A percentile compares a stretch with the other conserved stretches of the same genome.
Conservation (phyloP, 2,888 invertebrate species). For the Macrosoma leucophasiata region DNA sequence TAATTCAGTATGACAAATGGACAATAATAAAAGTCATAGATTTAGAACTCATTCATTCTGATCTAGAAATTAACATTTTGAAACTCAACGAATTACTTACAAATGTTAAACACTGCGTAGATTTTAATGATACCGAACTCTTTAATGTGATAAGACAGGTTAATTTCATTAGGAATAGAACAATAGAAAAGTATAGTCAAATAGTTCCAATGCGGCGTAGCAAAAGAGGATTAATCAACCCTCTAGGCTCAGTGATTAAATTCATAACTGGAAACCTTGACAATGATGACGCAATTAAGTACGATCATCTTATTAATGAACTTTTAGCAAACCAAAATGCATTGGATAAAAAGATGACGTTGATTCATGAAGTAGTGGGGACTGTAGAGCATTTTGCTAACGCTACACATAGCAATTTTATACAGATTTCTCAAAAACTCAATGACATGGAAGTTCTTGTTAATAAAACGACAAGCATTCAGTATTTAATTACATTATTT, state of each 20-base stretch:
- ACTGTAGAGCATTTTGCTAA: not conserved
- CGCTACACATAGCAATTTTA: not conserved
- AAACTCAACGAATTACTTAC: not conserved
- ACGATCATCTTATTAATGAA: too few relatives aligned
- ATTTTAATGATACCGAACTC: too few relatives aligned
- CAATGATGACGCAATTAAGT: slow-evolving; percentile 1
- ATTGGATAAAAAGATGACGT: not conserved
- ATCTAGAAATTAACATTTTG: slow-evolving; percentile 11
- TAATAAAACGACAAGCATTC: not conserved
- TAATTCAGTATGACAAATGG: slow-evolving; percentile 12
- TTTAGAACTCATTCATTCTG: slow-evolving; percentile 8
- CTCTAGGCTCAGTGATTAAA: slow-evolving; percentile 7
- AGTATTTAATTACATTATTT: not conserved
- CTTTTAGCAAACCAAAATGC: too few relatives aligned
- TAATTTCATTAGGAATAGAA: too few relatives aligned
- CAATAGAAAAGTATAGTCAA: not conserved
- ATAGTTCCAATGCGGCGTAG: not conserved
- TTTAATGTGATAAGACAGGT: too few relatives aligned
- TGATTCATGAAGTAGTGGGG: not conserved
- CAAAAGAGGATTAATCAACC: slow-evolving; percentile 4
- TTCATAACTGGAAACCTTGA: slow-evolving; percentile 7
- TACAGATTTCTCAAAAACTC: not conserved
- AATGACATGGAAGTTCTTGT: not conserved
- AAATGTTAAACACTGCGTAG: slow-evolving; percentile 1
- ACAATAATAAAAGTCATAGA: slow-evolving; percentile 9